Conservation (phyloP, 2,113 vertebrate species). For the Anser brachyrhynchus region DNA sequence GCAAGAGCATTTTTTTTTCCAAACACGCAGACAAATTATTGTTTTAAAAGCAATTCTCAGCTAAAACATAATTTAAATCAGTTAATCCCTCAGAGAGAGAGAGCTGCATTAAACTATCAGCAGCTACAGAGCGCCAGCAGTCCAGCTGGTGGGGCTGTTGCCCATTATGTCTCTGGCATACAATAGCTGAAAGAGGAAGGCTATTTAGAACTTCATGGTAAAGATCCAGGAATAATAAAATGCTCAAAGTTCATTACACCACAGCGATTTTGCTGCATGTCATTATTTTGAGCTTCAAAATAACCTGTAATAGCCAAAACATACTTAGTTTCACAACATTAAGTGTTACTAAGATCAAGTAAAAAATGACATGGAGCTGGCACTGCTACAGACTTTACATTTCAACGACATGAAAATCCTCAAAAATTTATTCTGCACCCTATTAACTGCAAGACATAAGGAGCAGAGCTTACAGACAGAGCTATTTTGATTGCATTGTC, state of each 20-base stretch:
- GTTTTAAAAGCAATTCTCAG: neutral
- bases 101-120: rapidly evolving
- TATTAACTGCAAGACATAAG: neutral
- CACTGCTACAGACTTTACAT: neutral
- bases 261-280: neutral
- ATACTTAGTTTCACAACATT: neutral
- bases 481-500: neutral
- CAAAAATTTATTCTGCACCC: neutral
- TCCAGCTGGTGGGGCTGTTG: conserved; percentile 32
- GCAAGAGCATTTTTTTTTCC: neutral
- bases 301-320: neutral
- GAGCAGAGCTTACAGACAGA: neutral
- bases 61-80: neutral
- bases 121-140: neutral
- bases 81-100: neutral
- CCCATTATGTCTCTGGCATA: neutral
- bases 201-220: neutral
- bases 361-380: rapidly evolving
- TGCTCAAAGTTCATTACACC: neutral
- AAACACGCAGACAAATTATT: neutral
- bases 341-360: neutral
- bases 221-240: neutral
- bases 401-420: neutral
- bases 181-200: neutral
- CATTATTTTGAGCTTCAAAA: neutral